Percentiles rank a stretch among this genome's conserved stretches.
These are phyloP conservation scores for Ypsolopha scabrella DNA, from an alignment of 2,888 invertebrate genomes.

Conservation along the genomic window DNA sequence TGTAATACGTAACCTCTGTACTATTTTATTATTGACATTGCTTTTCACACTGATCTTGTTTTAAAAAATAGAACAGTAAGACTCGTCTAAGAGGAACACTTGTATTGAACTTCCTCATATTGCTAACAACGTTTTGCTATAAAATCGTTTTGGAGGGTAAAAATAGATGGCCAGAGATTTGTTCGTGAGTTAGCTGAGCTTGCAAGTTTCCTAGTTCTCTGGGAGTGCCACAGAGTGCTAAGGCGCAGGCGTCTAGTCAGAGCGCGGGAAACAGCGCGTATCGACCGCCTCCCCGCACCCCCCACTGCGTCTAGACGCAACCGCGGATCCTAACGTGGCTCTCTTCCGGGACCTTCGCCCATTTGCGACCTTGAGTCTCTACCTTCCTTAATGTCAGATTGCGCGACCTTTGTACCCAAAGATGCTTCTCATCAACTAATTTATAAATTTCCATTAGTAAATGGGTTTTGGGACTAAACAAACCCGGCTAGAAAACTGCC, in stretches of 20 bases:
- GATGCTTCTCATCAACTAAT: neutral
- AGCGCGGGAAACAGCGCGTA: constrained; percentile 68
- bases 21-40: no score
- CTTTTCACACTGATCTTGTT: no score
- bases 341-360: constrained; percentile 66
- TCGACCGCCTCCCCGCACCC: constrained; percentile 53
- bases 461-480: no score
- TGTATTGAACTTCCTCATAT: neutral
- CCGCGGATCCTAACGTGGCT: constrained; percentile 32
- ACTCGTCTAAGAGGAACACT: no score
- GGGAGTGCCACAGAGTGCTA: constrained; percentile 30
- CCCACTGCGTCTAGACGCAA: constrained; percentile 65
- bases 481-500: no score
- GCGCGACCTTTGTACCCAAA: constrained; percentile 34
- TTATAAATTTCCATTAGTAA: no score
- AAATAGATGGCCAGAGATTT: neutral
- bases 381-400: constrained; percentile 63
- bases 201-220: constrained; percentile 21
- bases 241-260: constrained; percentile 54
- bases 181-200: constrained; percentile 20
- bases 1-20: no score
- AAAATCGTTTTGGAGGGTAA: neutral
- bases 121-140: neutral
- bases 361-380: constrained; percentile 62
- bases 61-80: no score